phyloP scores from a whole-genome alignment of 2,113 vertebrate species.

The Chauna torquata region DNA sequence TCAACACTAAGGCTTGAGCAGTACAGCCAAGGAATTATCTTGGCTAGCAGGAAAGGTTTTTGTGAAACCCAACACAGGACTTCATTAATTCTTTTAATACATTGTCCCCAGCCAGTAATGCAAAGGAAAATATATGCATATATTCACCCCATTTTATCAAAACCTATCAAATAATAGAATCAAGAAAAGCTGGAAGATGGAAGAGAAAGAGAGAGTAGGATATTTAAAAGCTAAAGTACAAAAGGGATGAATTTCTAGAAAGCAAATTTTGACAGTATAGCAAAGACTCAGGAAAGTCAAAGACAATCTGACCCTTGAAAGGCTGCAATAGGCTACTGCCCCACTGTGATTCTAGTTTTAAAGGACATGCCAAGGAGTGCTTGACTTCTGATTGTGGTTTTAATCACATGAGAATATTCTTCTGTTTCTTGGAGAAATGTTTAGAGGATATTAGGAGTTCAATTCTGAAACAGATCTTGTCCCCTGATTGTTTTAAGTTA shows the following conservation, averaged over 20 bases:
- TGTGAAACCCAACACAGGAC: not conserved
- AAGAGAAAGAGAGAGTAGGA: rapidly evolving
- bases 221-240: not conserved
- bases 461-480: not conserved
- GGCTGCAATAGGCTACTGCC: not conserved
- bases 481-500: not conserved
- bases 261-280: not conserved
- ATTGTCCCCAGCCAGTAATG: not conserved
- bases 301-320: not conserved
- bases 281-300: not conserved
- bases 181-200: not conserved
- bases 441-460: not conserved
- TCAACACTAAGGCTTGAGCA: rapidly evolving
- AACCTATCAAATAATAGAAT: not conserved
- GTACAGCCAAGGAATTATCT: not conserved
- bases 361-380: rapidly evolving
- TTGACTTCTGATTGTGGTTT: not conserved
- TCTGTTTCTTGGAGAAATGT: not conserved
- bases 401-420: not conserved
- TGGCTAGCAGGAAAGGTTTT: not conserved
- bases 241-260: not conserved
- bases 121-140: not conserved
- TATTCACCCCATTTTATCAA: not conserved
- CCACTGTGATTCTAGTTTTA: not conserved
- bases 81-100: not conserved